Evolutionary conservation across 1,140 invertebrate species (phyloP), one percentile per base, ranked within the genome.

Genomic region (Asobara japonica): DNA sequence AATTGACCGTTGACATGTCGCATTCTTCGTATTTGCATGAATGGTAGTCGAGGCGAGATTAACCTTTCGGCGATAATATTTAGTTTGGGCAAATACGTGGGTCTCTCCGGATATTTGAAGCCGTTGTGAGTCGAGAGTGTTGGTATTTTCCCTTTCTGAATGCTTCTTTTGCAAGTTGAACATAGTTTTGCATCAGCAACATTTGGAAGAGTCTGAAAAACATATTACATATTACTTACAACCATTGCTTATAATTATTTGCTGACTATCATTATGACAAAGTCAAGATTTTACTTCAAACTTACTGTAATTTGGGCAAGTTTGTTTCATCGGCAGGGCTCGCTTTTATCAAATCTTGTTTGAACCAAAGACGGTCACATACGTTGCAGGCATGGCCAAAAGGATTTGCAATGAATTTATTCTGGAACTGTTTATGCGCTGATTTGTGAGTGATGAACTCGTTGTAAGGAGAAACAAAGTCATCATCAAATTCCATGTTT

Each of bases 21-120:
- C 16, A 69, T 60, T 36, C 68, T 64, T 18, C 70, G 1, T 29
- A 71, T 71, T 25, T 65, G 61, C 61, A 71, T 65, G 30, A 71
- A 71, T 13, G 70, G 70, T 5, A 71, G 13, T 0, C 41, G 11
- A 16, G 64, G 62, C 13, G 70, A 65, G 20, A 71, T 71, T 10
- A 71, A 16, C 65, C 62, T 25, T 29, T 51, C 29, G 13, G 61
- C 22, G 22, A 69, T 25, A 6, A 60, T 31, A 31, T 60, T 31
- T 29, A 69, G 33, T 33, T 51, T 13, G 5, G 45, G 67, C 20
- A 69, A 56, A 56, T 69, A 13, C 11, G 67, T 16, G 51, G 67
- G 38, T 30, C 5, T 60, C n/a, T 69, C 25, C 22, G 67, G 67
- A 69, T 69, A 69, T 56, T 30, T 60, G 25, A 69, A 69, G 22